phyloP scores from a whole-genome alignment of 2,113 vertebrate species.

The Myotis davidii region DNA sequence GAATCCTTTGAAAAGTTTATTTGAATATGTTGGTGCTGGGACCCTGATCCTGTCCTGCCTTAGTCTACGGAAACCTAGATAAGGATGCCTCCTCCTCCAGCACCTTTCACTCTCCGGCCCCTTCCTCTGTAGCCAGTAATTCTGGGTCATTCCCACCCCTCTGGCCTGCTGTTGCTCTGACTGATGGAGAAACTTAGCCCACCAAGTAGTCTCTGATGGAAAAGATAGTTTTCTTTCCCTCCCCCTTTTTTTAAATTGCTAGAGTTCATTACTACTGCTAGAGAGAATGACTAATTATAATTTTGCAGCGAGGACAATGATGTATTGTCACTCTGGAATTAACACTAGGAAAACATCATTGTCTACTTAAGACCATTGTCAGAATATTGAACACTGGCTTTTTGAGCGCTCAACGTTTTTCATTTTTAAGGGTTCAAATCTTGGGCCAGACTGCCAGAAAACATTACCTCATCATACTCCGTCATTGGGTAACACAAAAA shows the following conservation, averaged over 20 bases:
- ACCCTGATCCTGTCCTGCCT: neutral
- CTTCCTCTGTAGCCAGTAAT: neutral
- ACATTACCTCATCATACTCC: conserved; percentile 50
- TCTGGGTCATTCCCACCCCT: neutral
- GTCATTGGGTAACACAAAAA: conserved; percentile 40
- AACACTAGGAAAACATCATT: conserved; percentile 67
- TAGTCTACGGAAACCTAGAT: neutral
- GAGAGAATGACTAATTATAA: neutral
- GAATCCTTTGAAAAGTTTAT: neutral
- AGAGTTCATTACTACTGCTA: neutral
- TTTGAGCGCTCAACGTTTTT: conserved; percentile 50
- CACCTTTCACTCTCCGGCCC: neutral
- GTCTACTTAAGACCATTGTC: conserved; percentile 10
- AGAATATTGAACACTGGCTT: conserved; percentile 54
- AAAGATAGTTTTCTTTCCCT: neutral
- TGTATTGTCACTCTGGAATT: conserved; percentile 55
- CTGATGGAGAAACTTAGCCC: neutral
- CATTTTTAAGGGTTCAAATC: conserved; percentile 57
- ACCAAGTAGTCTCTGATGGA: neutral
- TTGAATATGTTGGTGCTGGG: neutral
- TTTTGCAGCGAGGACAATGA: neutral
- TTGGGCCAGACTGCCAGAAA: conserved; percentile 56
- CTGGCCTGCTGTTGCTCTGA: neutral
- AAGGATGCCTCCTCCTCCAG: neutral
- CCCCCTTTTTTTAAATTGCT: neutral